These are phyloP conservation scores for Hypomesus transpacificus DNA, from an alignment of 2,113 vertebrate genomes.

Conservation along the genomic window DNA sequence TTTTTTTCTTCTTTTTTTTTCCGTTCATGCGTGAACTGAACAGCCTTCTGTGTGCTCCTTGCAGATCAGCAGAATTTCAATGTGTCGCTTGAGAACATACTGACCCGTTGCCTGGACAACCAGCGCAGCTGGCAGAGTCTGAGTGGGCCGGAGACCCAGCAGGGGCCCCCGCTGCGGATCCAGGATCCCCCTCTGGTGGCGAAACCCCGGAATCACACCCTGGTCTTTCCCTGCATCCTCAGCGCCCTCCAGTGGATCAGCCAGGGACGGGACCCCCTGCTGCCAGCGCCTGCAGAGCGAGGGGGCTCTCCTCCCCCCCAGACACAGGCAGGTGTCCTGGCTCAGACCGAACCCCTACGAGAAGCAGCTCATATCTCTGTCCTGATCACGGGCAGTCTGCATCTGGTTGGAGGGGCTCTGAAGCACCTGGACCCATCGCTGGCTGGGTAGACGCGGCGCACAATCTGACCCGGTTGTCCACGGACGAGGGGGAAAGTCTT, in stretches of 20 bases:
- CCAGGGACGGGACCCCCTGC: conserved; percentile 66
- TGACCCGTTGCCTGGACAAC: conserved; percentile 77
- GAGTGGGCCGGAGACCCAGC: conserved; percentile 53
- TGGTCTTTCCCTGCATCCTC: conserved; percentile 77
- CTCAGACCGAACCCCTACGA: conserved; percentile 56
- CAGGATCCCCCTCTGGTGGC: conserved; percentile 51
- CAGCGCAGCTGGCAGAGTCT: conserved; percentile 70
- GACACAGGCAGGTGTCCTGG: conserved; percentile 45
- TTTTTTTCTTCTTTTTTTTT: too few species aligned
- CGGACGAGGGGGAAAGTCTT: too few species aligned
- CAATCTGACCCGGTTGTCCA: too few species aligned
- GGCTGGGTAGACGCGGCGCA: conserved; percentile 52
- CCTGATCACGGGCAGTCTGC: conserved; percentile 80
- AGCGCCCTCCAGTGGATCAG: conserved; percentile 80
- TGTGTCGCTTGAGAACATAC: conserved; percentile 73
- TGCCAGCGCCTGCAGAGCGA: conserved; percentile 37
- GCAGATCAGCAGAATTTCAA: conserved; percentile 82
- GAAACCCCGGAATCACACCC: conserved; percentile 52
- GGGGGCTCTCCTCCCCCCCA: background rate
- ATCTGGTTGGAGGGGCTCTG: conserved; percentile 74
- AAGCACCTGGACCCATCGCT: conserved; percentile 71
- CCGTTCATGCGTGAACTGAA: too few species aligned
- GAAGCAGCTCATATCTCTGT: conserved; percentile 67
- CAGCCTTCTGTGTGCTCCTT: background rate
- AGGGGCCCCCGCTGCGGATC: conserved; percentile 51